A percentile compares a stretch with the other conserved stretches of the same genome.
Conservation (phyloP, 2,888 invertebrate species). For the Nymphalis c-album region DNA sequence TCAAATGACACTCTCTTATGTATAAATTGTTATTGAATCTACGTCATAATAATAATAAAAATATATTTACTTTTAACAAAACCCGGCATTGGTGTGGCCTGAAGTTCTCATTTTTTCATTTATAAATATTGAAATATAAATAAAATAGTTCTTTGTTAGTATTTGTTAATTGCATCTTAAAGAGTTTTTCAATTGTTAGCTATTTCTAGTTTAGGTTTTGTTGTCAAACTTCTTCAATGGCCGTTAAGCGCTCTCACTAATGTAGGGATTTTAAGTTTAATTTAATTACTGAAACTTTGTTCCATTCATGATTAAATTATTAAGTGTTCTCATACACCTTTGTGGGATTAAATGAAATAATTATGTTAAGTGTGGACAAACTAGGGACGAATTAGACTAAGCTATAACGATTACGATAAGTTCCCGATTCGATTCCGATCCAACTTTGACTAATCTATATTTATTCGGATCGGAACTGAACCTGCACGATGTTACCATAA, state of each 20-base stretch:
- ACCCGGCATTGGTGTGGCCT: too few relatives aligned
- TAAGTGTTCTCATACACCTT: not conserved
- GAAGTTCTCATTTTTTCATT: too few relatives aligned
- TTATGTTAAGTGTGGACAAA: constrained; percentile 1
- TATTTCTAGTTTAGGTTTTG: constrained; percentile 61
- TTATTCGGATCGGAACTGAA: too few relatives aligned
- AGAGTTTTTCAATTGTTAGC: constrained; percentile 67
- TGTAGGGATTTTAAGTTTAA: constrained; percentile 57
- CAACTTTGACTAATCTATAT: too few relatives aligned
- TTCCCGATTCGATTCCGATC: too few relatives aligned
- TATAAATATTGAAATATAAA: not conserved
- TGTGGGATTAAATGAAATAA: constrained; percentile 7
- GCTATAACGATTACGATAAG: too few relatives aligned
- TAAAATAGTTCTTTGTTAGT: not conserved
- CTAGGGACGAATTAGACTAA: too few relatives aligned
- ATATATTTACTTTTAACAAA: too few relatives aligned
- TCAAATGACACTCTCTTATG: too few relatives aligned
- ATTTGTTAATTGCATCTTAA: not conserved
- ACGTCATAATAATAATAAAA: too few relatives aligned
- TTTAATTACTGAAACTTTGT: constrained; percentile 54
- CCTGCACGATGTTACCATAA: too few relatives aligned
- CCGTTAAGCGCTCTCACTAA: constrained; percentile 51
- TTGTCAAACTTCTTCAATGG: constrained; percentile 55
- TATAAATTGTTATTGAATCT: too few relatives aligned
- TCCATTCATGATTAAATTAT: constrained; percentile 2